These are phyloP conservation scores for Hemaris fuciformis DNA, from an alignment of 2,888 invertebrate species.

Conservation along the genomic window DNA sequence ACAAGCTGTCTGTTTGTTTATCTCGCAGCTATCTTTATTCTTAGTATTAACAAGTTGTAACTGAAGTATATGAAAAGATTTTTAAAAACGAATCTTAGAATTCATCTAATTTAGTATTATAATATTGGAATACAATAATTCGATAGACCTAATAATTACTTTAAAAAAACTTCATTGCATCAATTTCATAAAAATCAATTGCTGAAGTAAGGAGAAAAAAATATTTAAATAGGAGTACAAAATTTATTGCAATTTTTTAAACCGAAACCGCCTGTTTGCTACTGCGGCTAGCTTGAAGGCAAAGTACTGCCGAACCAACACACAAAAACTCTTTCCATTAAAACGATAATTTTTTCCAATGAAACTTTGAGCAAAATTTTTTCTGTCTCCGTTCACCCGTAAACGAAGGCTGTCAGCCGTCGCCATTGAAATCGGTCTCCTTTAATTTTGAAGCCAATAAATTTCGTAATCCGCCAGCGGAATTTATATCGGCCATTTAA, in stretches of 20 bases:
- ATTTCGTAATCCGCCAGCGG: constrained; percentile 78
- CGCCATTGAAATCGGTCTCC: constrained; percentile 78
- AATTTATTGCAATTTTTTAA: not conserved
- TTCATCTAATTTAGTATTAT: not conserved
- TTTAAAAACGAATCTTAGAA: not conserved
- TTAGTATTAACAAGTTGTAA: not conserved
- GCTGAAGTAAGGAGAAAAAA: too few relatives aligned
- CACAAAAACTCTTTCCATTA: constrained; percentile 50
- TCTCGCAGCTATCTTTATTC: not conserved
- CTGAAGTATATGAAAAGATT: not conserved
- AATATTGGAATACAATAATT: not conserved
- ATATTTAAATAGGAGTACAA: too few relatives aligned
- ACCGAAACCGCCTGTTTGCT: not conserved
- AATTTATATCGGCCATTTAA: constrained; percentile 79
- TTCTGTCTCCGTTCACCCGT: constrained; percentile 55
- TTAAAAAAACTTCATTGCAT: too few relatives aligned
- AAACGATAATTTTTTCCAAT: constrained; percentile 60
- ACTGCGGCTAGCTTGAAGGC: constrained; percentile 28
- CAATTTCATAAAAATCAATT: too few relatives aligned
- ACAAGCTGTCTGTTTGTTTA: not conserved
- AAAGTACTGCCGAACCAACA: constrained; percentile 20
- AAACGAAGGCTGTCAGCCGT: constrained; percentile 69
- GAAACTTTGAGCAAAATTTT: constrained; percentile 54
- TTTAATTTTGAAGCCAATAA: constrained; percentile 80
- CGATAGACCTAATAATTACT: too few relatives aligned